Conservation (phyloP, 2,113 vertebrate species). For the Sapajus apella region DNA sequence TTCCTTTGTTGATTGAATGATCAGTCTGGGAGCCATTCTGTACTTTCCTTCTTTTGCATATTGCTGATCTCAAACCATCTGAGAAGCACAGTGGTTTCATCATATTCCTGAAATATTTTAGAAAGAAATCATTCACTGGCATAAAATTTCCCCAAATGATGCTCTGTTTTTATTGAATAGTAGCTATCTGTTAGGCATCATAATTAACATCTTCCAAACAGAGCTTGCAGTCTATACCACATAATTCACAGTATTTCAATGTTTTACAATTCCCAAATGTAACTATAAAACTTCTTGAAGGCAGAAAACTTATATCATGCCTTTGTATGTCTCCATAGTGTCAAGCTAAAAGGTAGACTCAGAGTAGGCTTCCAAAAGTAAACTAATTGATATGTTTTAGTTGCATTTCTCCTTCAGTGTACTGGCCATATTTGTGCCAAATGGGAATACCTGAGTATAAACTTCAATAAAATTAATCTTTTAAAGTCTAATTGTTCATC, state of each 20-base stretch:
- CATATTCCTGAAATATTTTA: conserved; percentile 17
- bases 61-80: background rate
- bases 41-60: background rate
- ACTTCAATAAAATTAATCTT: background rate
- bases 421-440: background rate
- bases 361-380: background rate
- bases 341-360: background rate
- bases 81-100: background rate
- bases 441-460: background rate
- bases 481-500: background rate
- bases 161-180: conserved; percentile 29
- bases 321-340: background rate
- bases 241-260: background rate
- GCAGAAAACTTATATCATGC: background rate
- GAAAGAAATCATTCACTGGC: conserved; percentile 6
- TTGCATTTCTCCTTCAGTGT: background rate
- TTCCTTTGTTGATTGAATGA: background rate
- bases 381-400: background rate
- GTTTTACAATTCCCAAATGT: background rate
- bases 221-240: background rate
- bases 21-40: background rate
- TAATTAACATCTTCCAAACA: background rate
- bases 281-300: conserved; percentile 7
- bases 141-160: background rate
- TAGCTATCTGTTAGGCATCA: background rate